Evolutionary conservation across 2,113 vertebrate genomes (phyloP).

Genomic region (Dipodomys ordii): DNA sequence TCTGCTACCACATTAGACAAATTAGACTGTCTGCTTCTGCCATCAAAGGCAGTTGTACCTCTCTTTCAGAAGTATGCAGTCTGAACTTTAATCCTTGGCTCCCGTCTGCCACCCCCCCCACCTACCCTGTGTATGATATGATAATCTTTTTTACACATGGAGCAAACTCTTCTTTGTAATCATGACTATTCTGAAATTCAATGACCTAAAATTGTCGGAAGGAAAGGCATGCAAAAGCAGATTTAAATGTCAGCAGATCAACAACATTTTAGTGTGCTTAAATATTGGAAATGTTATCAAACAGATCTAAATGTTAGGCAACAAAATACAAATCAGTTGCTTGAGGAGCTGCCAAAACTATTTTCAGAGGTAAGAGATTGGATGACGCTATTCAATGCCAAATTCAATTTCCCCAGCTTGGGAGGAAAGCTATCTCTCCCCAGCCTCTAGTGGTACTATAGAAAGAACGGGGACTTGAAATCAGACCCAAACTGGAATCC

Average conservation of each 20-base stretch:
- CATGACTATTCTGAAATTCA: conserved; percentile 64
- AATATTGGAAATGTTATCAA: conserved; percentile 77
- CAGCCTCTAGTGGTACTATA: neutral
- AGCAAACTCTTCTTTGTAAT: conserved; percentile 26
- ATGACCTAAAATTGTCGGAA: conserved; percentile 73
- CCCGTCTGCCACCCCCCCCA: neutral
- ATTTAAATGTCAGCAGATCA: conserved; percentile 78
- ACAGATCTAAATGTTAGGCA: conserved; percentile 74
- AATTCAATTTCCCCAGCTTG: conserved; percentile 67
- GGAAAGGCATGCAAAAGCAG: conserved; percentile 63
- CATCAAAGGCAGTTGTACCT: neutral
- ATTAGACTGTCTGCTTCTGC: neutral
- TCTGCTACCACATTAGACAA: neutral
- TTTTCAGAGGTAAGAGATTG: conserved; percentile 78
- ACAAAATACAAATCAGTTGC: conserved; percentile 76
- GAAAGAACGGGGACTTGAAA: conserved; percentile 50
- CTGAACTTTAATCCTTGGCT: neutral
- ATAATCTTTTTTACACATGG: conserved; percentile 22
- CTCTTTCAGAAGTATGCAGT: neutral
- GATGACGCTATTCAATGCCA: conserved; percentile 71
- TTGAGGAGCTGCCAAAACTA: conserved; percentile 78
- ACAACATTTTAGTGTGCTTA: conserved; percentile 62
- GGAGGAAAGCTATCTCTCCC: conserved; percentile 58
- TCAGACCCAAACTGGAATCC: conserved; percentile 37
- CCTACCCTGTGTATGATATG: neutral